Conservation (phyloP, 2,888 invertebrate genomes). For the Mellilla xanthometata region DNA sequence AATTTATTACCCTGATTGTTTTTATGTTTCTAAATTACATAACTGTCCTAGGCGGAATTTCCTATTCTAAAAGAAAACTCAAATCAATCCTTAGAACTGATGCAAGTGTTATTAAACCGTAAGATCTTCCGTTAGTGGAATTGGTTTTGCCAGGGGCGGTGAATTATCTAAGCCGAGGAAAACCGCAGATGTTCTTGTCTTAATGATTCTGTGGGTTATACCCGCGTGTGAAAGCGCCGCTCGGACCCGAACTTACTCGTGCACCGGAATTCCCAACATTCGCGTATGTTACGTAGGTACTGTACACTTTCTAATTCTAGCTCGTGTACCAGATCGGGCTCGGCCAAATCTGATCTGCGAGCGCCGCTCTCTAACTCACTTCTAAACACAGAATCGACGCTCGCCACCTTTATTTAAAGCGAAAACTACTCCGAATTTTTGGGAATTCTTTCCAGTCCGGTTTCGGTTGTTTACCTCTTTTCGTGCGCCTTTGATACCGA, state of each 20-base stretch:
- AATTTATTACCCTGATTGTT: constrained; percentile 4
- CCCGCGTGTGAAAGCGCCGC: constrained; percentile 58
- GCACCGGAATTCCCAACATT: constrained; percentile 55
- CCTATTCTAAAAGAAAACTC: neutral
- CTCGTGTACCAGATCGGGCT: constrained; percentile 15
- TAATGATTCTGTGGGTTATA: constrained; percentile 45
- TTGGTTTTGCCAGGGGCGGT: neutral
- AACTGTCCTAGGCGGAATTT: neutral
- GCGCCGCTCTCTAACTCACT: constrained; percentile 9
- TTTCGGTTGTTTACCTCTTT: constrained; percentile 18
- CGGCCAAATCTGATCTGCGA: constrained; percentile 9
- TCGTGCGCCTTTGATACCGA: constrained; percentile 9
- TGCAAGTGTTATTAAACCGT: too few species aligned
- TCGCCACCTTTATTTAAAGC: neutral
- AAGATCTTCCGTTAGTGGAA: neutral
- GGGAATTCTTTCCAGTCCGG: constrained; percentile 25
- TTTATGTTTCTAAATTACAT: constrained; percentile 1
- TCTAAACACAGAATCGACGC: constrained; percentile 5
- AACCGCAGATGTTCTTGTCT: constrained; percentile 34
- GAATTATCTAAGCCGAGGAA: constrained; percentile 33
- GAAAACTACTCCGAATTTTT: constrained; percentile 21
- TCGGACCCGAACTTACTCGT: constrained; percentile 34
- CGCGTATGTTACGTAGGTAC: constrained; percentile 43
- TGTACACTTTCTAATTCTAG: constrained; percentile 49
- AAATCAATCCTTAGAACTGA: too few species aligned